phyloP scores from a whole-genome alignment of 1,140 invertebrate species.

The Drosophila asahinai region DNA sequence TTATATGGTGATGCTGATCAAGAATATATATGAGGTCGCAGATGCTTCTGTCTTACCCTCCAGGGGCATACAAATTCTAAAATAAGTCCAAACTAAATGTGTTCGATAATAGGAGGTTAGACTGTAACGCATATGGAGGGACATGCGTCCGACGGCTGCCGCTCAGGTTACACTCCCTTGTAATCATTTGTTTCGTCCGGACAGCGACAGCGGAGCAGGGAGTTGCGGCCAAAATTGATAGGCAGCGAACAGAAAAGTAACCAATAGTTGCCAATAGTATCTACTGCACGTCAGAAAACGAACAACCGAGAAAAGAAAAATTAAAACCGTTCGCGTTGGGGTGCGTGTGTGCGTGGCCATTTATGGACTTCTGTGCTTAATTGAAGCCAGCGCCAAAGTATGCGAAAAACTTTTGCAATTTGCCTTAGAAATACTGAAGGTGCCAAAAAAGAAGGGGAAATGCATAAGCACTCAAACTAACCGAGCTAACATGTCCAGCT shows the following conservation, averaged over 20 bases:
- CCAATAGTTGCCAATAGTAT: conserved; percentile 26
- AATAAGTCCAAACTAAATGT: neutral
- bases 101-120: neutral
- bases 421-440: conserved; percentile 57
- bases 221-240: conserved; percentile 67
- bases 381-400: conserved; percentile 72
- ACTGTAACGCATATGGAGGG: conserved; percentile 22
- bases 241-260: conserved; percentile 57
- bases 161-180: conserved; percentile 79
- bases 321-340: conserved; percentile 9
- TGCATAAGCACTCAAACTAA: conserved; percentile 23
- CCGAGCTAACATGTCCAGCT: conserved; percentile 44
- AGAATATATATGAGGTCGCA: too few species aligned
- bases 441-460: conserved; percentile 58
- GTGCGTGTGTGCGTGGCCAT: conserved; percentile 54
- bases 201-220: conserved; percentile 64
- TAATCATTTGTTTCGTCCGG: conserved; percentile 75
- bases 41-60: too few species aligned
- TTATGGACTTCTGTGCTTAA: conserved; percentile 81
- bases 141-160: conserved; percentile 41
- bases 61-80: too few species aligned
- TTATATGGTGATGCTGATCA: too few species aligned
- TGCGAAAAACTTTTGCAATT: conserved; percentile 77
- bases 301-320: conserved; percentile 9
- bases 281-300: conserved; percentile 5